Conservation (phyloP, 2,888 invertebrate species). For the Mythimna loreyi region DNA sequence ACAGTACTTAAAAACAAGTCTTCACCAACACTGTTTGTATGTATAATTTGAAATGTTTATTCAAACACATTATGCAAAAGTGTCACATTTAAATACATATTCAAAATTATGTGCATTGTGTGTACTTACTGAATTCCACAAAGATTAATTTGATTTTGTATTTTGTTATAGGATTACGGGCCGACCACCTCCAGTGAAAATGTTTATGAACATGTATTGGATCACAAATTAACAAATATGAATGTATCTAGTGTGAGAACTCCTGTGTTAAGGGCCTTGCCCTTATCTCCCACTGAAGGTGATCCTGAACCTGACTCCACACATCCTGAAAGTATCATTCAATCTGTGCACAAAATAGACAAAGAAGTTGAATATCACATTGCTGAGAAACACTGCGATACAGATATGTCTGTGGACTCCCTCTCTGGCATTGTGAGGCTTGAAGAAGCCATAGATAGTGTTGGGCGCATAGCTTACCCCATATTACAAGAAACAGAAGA, state of each 20-base stretch:
- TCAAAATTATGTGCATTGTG: conserved; percentile 28
- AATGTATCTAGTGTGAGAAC: conserved; percentile 86
- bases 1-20: conserved; percentile 17
- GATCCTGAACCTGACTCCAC: conserved; percentile 89
- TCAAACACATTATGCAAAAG: conserved; percentile 39
- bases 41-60: conserved; percentile 40
- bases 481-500: conserved; percentile 85
- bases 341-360: conserved; percentile 81
- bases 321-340: conserved; percentile 86
- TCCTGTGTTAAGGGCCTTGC: conserved; percentile 85
- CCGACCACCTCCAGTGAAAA: conserved; percentile 90
- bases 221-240: conserved; percentile 88
- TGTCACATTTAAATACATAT: conserved; percentile 28
- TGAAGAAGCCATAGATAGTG: conserved; percentile 84
- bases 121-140: conserved; percentile 24
- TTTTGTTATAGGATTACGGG: conserved; percentile 89
- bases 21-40: conserved; percentile 27
- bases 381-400: conserved; percentile 80
- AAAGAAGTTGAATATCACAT: conserved; percentile 87
- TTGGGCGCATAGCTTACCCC: conserved; percentile 84
- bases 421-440: conserved; percentile 85
- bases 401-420: conserved; percentile 85
- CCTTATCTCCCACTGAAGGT: conserved; percentile 80
- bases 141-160: conserved; percentile 51
- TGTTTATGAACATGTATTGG: conserved; percentile 86